Conservation (phyloP, 1,140 invertebrate species). For the Philotrypesis tridentata region DNA sequence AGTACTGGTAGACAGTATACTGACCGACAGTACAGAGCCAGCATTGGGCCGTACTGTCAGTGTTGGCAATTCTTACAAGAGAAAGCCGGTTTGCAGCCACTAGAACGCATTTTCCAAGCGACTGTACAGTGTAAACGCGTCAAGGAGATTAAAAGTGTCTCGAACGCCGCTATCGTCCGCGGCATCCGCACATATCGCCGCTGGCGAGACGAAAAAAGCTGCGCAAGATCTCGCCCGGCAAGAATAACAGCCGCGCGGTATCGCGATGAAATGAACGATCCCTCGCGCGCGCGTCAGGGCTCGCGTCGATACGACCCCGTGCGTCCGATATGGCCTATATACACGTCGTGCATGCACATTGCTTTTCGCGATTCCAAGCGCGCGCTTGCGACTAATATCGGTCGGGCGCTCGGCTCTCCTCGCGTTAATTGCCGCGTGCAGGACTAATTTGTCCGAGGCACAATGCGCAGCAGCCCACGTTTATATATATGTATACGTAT, state of each 20-base stretch:
- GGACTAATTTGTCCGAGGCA: constrained; percentile 31
- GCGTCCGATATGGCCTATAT: not conserved
- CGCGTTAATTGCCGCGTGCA: constrained; percentile 28
- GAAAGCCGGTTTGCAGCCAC: too few relatives aligned
- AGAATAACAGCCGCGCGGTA: not conserved
- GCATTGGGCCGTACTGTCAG: too few relatives aligned
- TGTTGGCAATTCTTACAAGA: too few relatives aligned
- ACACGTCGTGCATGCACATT: not conserved
- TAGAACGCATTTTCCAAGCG: too few relatives aligned
- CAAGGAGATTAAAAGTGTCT: not conserved
- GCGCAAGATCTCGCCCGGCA: not conserved
- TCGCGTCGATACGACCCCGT: constrained; percentile 24
- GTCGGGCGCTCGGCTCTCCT: not conserved
- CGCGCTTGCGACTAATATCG: constrained; percentile 23
- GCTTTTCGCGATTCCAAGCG: constrained; percentile 21
- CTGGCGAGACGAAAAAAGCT: not conserved
- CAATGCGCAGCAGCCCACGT: too few relatives aligned
- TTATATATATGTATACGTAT: too few relatives aligned
- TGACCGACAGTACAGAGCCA: too few relatives aligned
- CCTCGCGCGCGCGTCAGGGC: too few relatives aligned
- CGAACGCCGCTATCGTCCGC: not conserved
- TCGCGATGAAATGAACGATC: not conserved
- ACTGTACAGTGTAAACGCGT: too few relatives aligned
- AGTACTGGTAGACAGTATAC: too few relatives aligned
- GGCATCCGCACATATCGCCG: too few relatives aligned